A percentile compares a stretch with the other conserved stretches of the same genome.
phyloP scores from a whole-genome alignment of 1,140 invertebrate species.

The Drosophila athabasca region DNA sequence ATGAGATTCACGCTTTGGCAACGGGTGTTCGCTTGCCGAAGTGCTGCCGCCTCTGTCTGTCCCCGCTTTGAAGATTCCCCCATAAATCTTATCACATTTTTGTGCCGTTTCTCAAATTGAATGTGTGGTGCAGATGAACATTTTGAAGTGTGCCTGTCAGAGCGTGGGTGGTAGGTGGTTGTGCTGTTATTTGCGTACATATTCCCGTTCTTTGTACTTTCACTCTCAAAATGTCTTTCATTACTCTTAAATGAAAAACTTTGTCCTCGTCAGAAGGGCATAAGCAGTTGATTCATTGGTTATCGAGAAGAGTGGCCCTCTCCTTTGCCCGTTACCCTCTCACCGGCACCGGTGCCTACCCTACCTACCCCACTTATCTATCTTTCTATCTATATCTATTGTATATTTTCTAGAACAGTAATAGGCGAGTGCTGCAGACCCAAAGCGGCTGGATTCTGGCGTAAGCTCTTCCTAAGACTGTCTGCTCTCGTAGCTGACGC shows the following conservation, averaged over 20 bases:
- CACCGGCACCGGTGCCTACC: too few relatives aligned
- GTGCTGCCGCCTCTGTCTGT: too few relatives aligned
- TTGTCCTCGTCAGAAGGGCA: slow-evolving; percentile 14
- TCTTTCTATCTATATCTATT: too few relatives aligned
- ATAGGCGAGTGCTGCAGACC: too few relatives aligned
- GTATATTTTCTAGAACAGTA: too few relatives aligned
- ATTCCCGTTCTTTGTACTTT: slow-evolving; percentile 31
- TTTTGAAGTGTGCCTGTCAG: slow-evolving; percentile 28
- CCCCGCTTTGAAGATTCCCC: slow-evolving; percentile 15
- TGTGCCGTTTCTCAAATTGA: slow-evolving; percentile 56
- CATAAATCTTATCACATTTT: slow-evolving; percentile 71
- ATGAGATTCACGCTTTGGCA: slow-evolving; percentile 53
- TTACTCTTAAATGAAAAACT: slow-evolving; percentile 49
- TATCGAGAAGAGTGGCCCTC: slow-evolving; percentile 7
- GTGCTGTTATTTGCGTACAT: slow-evolving; percentile 5
- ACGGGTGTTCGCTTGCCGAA: slow-evolving; percentile 24
- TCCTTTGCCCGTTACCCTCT: too few relatives aligned
- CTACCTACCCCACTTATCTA: too few relatives aligned
- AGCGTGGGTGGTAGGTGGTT: too few relatives aligned
- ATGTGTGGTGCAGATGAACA: slow-evolving; percentile 55
- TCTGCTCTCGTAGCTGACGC: neutral
- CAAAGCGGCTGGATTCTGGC: slow-evolving; percentile 3
- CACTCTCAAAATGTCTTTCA: slow-evolving; percentile 36
- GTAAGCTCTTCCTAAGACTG: slow-evolving; percentile 19
- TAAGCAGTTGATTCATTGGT: slow-evolving; percentile 47